phyloP scores from a whole-genome alignment of 2,888 invertebrate genomes.

The Apocheima hispidaria region DNA sequence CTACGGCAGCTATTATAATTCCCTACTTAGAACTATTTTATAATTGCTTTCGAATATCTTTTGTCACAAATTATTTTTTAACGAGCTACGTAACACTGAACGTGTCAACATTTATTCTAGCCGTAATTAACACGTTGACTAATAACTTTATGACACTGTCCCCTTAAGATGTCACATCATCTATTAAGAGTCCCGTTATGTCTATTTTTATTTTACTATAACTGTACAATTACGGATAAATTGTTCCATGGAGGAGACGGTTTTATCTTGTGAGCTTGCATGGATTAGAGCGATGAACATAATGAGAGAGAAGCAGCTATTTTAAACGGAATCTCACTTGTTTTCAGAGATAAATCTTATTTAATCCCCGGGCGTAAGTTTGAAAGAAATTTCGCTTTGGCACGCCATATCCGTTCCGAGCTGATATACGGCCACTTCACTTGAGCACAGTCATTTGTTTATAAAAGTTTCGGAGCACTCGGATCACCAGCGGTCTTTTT shows the following conservation, averaged over 20 bases:
- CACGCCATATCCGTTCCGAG: conserved; percentile 57
- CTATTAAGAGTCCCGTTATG: conserved; percentile 66
- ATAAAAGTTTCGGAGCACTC: conserved; percentile 62
- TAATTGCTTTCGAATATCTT: conserved; percentile 54
- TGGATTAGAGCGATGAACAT: conserved; percentile 67
- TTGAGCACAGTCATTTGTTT: conserved; percentile 59
- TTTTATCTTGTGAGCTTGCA: conserved; percentile 52
- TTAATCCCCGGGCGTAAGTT: conserved; percentile 67
- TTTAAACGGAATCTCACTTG: conserved; percentile 64
- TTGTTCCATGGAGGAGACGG: conserved; percentile 58
- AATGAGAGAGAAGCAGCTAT: conserved; percentile 62
- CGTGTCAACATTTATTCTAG: conserved; percentile 74
- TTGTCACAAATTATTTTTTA: conserved; percentile 68
- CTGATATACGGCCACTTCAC: conserved; percentile 58
- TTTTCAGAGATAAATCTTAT: conserved; percentile 68
- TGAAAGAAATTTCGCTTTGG: conserved; percentile 63
- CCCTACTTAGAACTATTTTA: conserved; percentile 50
- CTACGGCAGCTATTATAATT: conserved; percentile 55
- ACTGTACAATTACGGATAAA: conserved; percentile 63
- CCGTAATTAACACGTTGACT: conserved; percentile 79
- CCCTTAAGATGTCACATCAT: conserved; percentile 69
- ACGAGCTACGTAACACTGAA: conserved; percentile 68
- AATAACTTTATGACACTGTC: conserved; percentile 74
- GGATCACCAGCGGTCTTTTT: conserved; percentile 52
- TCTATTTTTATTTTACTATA: conserved; percentile 73